These are phyloP conservation scores for Microtus richardsoni DNA, from an alignment of 2,113 vertebrate genomes.

Conservation along the genomic window DNA sequence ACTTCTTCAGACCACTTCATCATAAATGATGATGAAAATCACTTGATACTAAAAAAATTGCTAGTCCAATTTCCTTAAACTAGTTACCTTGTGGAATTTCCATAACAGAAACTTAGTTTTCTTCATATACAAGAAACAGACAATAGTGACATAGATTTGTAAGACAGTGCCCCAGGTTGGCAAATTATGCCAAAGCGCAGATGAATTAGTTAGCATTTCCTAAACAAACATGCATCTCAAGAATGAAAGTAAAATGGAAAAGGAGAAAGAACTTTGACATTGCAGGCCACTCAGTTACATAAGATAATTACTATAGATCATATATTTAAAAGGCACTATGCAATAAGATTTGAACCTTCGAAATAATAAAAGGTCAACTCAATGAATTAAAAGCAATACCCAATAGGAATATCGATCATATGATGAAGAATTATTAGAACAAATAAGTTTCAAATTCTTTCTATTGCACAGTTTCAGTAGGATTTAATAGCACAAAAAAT, in stretches of 20 bases:
- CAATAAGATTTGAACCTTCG: conserved; percentile 68
- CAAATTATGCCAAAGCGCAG: not conserved
- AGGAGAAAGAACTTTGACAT: conserved; percentile 61
- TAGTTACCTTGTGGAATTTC: not conserved
- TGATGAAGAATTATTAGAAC: conserved; percentile 11
- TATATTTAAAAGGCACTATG: conserved; percentile 64
- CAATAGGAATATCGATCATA: conserved; percentile 67
- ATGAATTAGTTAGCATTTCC: not conserved
- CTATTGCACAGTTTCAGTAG: not conserved
- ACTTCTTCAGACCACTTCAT: conserved; percentile 6
- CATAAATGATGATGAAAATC: not conserved
- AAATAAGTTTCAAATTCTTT: not conserved
- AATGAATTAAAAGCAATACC: conserved; percentile 68
- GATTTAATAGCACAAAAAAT: not conserved
- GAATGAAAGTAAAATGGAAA: conserved; percentile 34
- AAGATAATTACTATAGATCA: conserved; percentile 57
- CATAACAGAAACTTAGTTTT: not conserved
- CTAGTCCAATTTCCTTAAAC: not conserved
- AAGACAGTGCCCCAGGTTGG: not conserved
- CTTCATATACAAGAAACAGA: not conserved
- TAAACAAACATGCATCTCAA: not conserved
- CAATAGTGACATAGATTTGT: not conserved
- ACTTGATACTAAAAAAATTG: not conserved
- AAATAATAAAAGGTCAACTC: conserved; percentile 74
- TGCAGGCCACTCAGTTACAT: conserved; percentile 53